phyloP scores from a whole-genome alignment of 2,113 vertebrate species.

The Lipotes vexillifer region DNA sequence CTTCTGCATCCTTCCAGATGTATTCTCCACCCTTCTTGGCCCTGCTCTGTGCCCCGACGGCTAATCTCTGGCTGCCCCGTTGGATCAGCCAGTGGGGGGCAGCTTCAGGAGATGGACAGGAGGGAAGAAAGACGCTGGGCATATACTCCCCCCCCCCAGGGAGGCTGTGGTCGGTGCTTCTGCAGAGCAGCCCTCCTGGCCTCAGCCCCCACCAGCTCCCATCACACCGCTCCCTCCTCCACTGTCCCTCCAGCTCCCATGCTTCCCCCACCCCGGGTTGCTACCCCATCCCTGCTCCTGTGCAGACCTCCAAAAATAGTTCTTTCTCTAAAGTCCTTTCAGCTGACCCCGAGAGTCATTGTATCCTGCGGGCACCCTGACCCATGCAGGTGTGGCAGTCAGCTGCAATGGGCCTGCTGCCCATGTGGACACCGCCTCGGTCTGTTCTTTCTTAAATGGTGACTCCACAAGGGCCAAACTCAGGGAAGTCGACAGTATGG shows the following conservation, averaged over 20 bases:
- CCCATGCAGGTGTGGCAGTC: not conserved
- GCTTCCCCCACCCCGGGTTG: not conserved
- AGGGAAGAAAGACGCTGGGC: not conserved
- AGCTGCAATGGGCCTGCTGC: not conserved
- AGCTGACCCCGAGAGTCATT: not conserved
- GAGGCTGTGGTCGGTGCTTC: not conserved
- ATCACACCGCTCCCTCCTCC: not conserved
- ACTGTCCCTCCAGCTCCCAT: not conserved
- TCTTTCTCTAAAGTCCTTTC: not conserved
- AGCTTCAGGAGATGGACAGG: not conserved
- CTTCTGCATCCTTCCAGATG: not conserved
- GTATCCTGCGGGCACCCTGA: not conserved
- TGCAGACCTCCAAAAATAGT: not conserved
- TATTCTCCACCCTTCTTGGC: not conserved
- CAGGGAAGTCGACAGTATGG: accelerated
- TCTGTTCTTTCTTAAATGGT: not conserved
- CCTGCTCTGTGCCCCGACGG: not conserved
- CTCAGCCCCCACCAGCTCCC: not conserved
- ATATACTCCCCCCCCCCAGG: not conserved
- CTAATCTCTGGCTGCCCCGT: not conserved
- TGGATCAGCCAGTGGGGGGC: not conserved
- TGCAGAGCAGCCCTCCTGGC: not conserved
- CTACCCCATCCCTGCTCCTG: not conserved
- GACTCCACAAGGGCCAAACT: not conserved
- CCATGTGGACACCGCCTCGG: accelerated